Evolutionary conservation across 2,888 invertebrate species (phyloP).

Genomic region (Autographa pulchrina): DNA sequence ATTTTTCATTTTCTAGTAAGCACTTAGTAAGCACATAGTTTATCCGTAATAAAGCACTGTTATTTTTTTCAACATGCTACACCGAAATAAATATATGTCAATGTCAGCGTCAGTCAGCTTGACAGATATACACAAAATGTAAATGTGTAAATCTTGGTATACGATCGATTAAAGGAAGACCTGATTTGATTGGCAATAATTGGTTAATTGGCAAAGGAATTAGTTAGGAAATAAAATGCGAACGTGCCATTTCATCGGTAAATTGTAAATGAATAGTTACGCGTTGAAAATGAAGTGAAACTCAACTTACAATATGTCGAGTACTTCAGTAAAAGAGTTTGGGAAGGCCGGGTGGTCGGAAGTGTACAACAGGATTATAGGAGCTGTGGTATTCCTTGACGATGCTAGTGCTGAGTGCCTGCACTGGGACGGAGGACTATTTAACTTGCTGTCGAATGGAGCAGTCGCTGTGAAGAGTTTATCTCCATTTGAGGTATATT

Average conservation of each 20-base stretch:
- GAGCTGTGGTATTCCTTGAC: slow-evolving; percentile 91
- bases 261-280: background rate
- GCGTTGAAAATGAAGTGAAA: background rate
- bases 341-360: slow-evolving; percentile 90
- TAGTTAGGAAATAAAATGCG: background rate
- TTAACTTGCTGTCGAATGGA: slow-evolving; percentile 89
- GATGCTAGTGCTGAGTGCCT: slow-evolving; percentile 91
- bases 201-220: background rate
- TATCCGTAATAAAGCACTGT: no score
- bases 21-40: no score
- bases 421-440: slow-evolving; percentile 92
- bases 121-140: background rate
- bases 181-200: background rate
- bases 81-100: background rate
- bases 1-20: no score
- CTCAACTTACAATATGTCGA: slow-evolving; percentile 60
- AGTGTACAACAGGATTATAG: slow-evolving; percentile 89
- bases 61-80: no score
- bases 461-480: slow-evolving; percentile 91
- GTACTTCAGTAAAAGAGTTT: slow-evolving; percentile 80
- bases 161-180: background rate
- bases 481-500: slow-evolving; percentile 90
- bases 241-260: background rate
- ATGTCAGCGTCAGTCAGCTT: background rate
- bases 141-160: background rate